Percentiles rank a stretch among this genome's conserved stretches.
phyloP scores from a whole-genome alignment of 2,113 vertebrate species.

The Plecturocebus donacophilus region DNA sequence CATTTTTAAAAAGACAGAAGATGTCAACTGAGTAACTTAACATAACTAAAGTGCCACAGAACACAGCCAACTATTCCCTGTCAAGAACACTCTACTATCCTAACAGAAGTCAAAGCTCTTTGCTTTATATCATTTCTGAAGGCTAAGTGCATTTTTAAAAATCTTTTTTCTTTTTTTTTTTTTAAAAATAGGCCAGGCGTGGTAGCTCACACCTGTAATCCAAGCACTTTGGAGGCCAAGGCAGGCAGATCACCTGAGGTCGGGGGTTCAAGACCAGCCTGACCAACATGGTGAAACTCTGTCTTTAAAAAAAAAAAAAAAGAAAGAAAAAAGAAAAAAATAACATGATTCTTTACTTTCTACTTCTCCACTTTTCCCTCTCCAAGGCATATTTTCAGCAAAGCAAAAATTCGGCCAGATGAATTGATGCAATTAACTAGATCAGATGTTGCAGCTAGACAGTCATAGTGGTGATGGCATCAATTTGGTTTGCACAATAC shows the following conservation, averaged over 20 bases:
- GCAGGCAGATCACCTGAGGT: no score
- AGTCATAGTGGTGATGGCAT: not conserved
- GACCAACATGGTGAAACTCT: no score
- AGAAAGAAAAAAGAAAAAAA: no score
- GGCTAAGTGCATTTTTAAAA: not conserved
- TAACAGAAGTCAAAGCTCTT: not conserved
- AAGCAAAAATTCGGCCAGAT: not conserved
- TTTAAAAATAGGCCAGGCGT: no score
- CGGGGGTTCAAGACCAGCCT: no score
- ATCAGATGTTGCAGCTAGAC: not conserved
- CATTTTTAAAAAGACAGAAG: constrained; percentile 20
- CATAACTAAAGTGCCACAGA: not conserved
- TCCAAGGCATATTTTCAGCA: not conserved
- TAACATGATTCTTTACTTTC: not conserved
- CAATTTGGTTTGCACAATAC: not conserved
- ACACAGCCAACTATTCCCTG: not conserved
- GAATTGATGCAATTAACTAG: not conserved
- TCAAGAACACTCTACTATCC: not conserved
- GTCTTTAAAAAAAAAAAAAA: no score
- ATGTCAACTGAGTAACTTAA: not conserved
- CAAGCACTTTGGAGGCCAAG: no score
- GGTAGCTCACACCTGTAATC: no score
- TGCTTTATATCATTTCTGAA: constrained; percentile 18
- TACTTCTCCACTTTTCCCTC: not conserved
- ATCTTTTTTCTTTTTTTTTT: not conserved